Base-by-base conservation (phyloP, 2,113 vertebrate species). In the Pimephales promelas region DNA sequence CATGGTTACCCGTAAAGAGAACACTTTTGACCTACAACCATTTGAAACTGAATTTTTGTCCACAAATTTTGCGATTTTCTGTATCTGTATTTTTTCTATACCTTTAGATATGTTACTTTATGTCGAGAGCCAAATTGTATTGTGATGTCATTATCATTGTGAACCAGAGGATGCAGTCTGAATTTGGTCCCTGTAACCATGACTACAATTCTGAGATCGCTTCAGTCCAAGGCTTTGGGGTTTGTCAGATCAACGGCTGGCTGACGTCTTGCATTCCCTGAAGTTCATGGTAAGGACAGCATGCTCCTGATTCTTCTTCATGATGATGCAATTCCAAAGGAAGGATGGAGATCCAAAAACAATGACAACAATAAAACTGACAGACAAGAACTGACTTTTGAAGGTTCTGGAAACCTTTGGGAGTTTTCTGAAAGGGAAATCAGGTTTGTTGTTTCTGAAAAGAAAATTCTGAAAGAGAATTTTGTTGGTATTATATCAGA, bases 1-100 rank as follows among this genome's bases (percentile, higher is more conserved):
- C 77, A 79, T 79, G 59, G 77, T 79, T 62, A 64, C 56, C 36
- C 20, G 0, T 62, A 62, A 76, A 76, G 20, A 56, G 28, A 16
- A 49, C 1, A 0, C 18, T 57, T 2, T 54, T 76, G 52, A 77
- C 10, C 11, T 59, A 77, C 20, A 24, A 8, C 13, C 22, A 14
- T 24, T 77, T 24, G 16, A 76, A 56, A 36, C 20, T 3, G 49
- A 22, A 36, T 36, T 47, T 47, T 47, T 47, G 6, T 45, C 20
- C 13, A 28, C 61, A 64, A 49, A n/a, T 31, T 34, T 64, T 16
- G 59, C 5, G 2, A 28, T 34, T 64, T 34, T 2, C 14, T 49
- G 4, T 34, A 4, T 31, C 6, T 64, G 28, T 34, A 34, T 64
- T 64, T 34, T 34, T 10, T 20, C 62, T 20, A 20, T 36, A 36